Base-by-base conservation (phyloP, 1,140 invertebrate genomes). In the Paracyclopina nana region DNA sequence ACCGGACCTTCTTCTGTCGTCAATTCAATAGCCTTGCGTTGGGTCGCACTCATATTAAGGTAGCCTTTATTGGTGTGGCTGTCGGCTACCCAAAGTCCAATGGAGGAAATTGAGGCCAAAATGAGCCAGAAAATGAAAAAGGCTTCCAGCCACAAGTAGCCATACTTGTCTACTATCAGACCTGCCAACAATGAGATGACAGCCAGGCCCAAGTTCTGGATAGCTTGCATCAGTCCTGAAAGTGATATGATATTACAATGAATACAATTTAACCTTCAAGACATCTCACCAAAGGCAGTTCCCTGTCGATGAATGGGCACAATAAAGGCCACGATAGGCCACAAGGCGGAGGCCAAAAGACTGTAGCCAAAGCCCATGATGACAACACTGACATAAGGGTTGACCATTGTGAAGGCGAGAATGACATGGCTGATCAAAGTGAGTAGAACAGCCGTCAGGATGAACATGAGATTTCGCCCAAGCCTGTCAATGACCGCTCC, bases 151-250 rank as follows among this genome's bases (percentile, higher is more conserved):
- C 86, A 78, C 16, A 86, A 73, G 60, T 94, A 94, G 38, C 91
- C 87, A 50, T 72, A 73, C 28, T 67, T 63, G 60, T 96, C 90
- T 1, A 92, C 82, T 58, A 97, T 90, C 26, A 77, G 68, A 46
- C 91, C 92, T 43, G 83, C 77, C 9, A 85, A 58, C 52, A 88
- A 77, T 0, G 82, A 73, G 29, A 87, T 77, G 12, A 88, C 71
- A 31, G 85, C 90, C 29, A 96, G 65, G 28, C 91, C 92, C 27
- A 94, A 69, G 67, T 97, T 97, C 69, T 96, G 90, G 29, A 95
- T 73, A 42, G 90, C 76, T 67, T 95, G 88, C 65, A 91, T 92
- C 54, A 48, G 22, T 6, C 45, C 45, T 48, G n/a, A 48, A 48
- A 14, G 24, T 14, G 3, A 45, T 14, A 3, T 5, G 14, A 27